Base-by-base conservation (phyloP, 92 coral and sea anemone genomes). In the Chrysogorgia sp. region DNA sequence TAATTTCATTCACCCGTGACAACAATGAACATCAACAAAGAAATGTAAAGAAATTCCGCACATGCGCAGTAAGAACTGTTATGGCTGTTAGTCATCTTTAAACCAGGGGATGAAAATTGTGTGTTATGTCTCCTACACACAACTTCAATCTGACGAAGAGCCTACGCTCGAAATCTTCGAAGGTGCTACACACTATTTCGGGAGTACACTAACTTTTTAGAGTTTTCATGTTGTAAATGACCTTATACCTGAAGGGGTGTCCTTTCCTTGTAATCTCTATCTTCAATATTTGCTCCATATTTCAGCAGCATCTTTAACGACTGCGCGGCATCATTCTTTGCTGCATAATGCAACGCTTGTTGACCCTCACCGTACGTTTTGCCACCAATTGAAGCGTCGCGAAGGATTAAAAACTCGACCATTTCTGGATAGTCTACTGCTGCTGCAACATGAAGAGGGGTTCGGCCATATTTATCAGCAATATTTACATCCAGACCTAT, bases 381-480 rank as follows among this genome's bases (percentile, higher is more conserved):
- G 3, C 93, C 92, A 56, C 90, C 71, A 34, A 93, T 81, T 59
- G 90, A 91, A 23, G 93, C 98, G 28, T 96, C 98, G 62, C 82
- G 76, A 9, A 91, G 87, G 59, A 91, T 81, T 17, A 93, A 82
- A 55, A 90, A 93, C 59, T 89, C 85, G 2, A 93, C 98, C 98
- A 93, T 93, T 56, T 93, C 94, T 12, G 98, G 97, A 64, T 93
- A 93, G 53, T 93, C 97, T 3, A 93, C 98, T 15, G 98, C 98
- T 0, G 98, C 93, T 8, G 98, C 98, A 52, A 93, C 87, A 48
- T 93, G 98, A 31, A 93, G 69, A 0, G 98, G 93, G 12, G 98
- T 88, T 48, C 98, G 85, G 14, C 98, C 98, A 23, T 90, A 87
- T 63, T 90, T 91, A 76, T 93, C 98, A 0, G 92, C 79, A 55